Evolutionary conservation across 1,140 invertebrate species (phyloP).

Genomic region (Mamestra configurata): DNA sequence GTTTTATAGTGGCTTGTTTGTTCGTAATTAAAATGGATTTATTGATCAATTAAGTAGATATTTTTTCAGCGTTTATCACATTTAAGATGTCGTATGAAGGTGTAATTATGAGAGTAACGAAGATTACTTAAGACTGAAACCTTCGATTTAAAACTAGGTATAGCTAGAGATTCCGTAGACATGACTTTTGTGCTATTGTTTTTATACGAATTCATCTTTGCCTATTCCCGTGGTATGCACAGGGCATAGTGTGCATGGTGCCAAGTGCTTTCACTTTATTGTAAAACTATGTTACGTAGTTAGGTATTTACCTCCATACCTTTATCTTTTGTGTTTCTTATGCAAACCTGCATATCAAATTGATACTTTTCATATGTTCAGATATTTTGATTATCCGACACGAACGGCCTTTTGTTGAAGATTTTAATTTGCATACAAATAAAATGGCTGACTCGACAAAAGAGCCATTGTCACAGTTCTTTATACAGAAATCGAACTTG

Average conservation of each 20-base stretch:
- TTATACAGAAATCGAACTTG: conserved; percentile 73
- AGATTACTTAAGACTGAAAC: too few relatives aligned
- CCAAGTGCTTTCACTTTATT: conserved; percentile 8
- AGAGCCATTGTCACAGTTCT: conserved; percentile 80
- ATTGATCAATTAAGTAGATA: too few relatives aligned
- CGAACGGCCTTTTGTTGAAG: conserved; percentile 66
- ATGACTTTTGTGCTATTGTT: conserved; percentile 40
- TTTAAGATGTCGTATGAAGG: too few relatives aligned
- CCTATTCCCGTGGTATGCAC: not conserved
- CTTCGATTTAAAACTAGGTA: too few relatives aligned
- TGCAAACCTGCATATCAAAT: conserved; percentile 50
- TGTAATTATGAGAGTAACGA: too few relatives aligned
- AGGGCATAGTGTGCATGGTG: not conserved
- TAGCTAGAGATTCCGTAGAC: too few relatives aligned
- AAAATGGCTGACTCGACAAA: conserved; percentile 84
- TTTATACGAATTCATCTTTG: not conserved
- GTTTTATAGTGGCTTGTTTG: not conserved
- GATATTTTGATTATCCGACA: conserved; percentile 67
- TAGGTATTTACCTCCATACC: conserved; percentile 36
- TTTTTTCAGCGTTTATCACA: too few relatives aligned
- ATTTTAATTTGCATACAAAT: conserved; percentile 84
- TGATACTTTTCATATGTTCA: conserved; percentile 48
- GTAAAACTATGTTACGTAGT: conserved; percentile 8
- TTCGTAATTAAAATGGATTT: conserved; percentile 2
- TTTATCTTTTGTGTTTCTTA: conserved; percentile 31